phyloP scores from a whole-genome alignment of 2,888 invertebrate species.

The Lithophane semibrunnea region DNA sequence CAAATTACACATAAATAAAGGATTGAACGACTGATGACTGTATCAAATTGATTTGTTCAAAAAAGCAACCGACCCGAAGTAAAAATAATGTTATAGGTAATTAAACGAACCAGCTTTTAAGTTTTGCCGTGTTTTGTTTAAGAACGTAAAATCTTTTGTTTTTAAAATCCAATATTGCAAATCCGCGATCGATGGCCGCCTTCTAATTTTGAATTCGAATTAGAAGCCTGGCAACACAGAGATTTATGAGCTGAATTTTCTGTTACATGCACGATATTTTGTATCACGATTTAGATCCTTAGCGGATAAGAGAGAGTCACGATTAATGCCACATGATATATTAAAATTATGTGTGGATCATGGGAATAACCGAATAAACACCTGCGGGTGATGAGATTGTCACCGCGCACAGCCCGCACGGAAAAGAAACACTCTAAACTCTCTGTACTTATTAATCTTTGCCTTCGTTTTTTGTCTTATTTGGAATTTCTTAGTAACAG shows the following conservation, averaged over 20 bases:
- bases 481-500: too few relatives aligned
- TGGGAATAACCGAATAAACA: constrained; percentile 1
- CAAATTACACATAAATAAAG: not conserved
- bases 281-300: constrained; percentile 50
- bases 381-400: not conserved
- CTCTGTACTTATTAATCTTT: too few relatives aligned
- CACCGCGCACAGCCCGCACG: too few relatives aligned
- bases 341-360: not conserved
- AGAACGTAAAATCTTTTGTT: not conserved
- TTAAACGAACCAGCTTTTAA: not conserved
- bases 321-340: constrained; percentile 10
- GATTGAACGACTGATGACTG: not conserved
- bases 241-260: constrained; percentile 44
- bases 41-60: constrained; percentile 29
- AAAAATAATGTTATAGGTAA: not conserved
- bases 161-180: not conserved
- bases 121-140: not conserved
- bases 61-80: not conserved
- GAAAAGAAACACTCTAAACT: too few relatives aligned
- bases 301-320: constrained; percentile 34
- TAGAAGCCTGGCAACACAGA: constrained; percentile 3
- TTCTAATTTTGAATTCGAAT: constrained; percentile 41
- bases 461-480: too few relatives aligned
- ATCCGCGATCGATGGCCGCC: constrained; percentile 4
- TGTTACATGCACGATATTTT: constrained; percentile 15